These are phyloP conservation scores for Meloidogyne chitwoodi DNA, from an alignment of 1,140 invertebrate species.

Conservation along the genomic window DNA sequence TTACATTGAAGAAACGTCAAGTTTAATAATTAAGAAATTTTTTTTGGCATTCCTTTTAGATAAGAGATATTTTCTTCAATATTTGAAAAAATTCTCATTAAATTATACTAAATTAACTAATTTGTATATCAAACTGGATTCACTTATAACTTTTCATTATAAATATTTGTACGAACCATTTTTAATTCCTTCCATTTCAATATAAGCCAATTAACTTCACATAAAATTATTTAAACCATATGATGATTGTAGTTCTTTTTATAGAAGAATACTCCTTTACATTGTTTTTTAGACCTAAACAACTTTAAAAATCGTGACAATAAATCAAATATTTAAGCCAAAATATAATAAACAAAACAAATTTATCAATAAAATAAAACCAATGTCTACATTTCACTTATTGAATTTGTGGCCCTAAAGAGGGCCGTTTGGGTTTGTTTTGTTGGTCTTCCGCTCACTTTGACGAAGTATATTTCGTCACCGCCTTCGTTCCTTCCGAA, in stretches of 20 bases:
- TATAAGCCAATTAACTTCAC: too few species aligned
- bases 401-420: not conserved
- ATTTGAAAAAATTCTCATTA: not conserved
- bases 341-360: not conserved
- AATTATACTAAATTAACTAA: not conserved
- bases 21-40: not conserved
- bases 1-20: slow-evolving; percentile 8
- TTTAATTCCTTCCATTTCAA: too few species aligned
- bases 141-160: too few species aligned
- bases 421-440: slow-evolving; percentile 23
- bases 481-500: slow-evolving; percentile 63
- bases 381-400: not conserved
- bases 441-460: slow-evolving; percentile 59
- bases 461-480: slow-evolving; percentile 63
- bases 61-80: not conserved
- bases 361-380: not conserved
- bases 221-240: too few species aligned
- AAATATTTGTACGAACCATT: too few species aligned
- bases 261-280: too few species aligned
- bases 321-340: too few species aligned
- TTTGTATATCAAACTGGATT: too few species aligned
- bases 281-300: too few species aligned
- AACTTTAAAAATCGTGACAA: too few species aligned
- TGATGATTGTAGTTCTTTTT: too few species aligned
- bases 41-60: not conserved